Conservation (phyloP, 2,888 invertebrate genomes). For the Laspeyria flexula region DNA sequence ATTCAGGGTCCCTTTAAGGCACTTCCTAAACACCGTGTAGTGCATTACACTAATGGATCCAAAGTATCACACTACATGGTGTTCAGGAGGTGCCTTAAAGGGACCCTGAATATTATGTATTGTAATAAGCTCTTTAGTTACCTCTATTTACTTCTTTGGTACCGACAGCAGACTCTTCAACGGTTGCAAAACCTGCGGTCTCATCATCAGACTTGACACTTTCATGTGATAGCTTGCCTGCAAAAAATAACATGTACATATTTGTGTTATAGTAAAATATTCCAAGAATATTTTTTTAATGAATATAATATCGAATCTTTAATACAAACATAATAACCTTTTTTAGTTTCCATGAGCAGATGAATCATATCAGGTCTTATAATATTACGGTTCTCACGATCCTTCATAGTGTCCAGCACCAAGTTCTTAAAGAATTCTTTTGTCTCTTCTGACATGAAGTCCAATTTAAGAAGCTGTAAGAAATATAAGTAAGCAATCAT, state of each 20-base stretch:
- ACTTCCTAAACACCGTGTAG: too few species aligned
- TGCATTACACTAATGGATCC: too few species aligned
- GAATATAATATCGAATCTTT: too few species aligned
- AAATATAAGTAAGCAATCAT: too few species aligned
- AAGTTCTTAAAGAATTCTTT: conserved; percentile 62
- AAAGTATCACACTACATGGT: too few species aligned
- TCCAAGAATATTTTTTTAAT: too few species aligned
- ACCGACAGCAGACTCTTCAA: conserved; percentile 69
- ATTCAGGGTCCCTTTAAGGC: too few species aligned
- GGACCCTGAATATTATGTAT: too few species aligned
- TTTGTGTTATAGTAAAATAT: not conserved
- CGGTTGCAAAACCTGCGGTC: conserved; percentile 71
- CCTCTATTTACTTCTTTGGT: conserved; percentile 57
- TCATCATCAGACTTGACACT: conserved; percentile 46
- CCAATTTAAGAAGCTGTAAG: conserved; percentile 47
- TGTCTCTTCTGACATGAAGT: conserved; percentile 38
- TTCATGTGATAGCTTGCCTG: conserved; percentile 51
- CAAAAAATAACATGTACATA: too few species aligned
- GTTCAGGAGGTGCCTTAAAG: too few species aligned
- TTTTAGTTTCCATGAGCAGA: conserved; percentile 82
- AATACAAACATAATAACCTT: too few species aligned
- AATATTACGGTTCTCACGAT: conserved; percentile 63
- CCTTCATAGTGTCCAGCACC: conserved; percentile 67
- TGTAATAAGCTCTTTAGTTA: too few species aligned
- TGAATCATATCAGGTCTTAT: conserved; percentile 85